Evolutionary conservation across 2,113 vertebrate genomes (phyloP).

Genomic region (Xyliphius kryptos): DNA sequence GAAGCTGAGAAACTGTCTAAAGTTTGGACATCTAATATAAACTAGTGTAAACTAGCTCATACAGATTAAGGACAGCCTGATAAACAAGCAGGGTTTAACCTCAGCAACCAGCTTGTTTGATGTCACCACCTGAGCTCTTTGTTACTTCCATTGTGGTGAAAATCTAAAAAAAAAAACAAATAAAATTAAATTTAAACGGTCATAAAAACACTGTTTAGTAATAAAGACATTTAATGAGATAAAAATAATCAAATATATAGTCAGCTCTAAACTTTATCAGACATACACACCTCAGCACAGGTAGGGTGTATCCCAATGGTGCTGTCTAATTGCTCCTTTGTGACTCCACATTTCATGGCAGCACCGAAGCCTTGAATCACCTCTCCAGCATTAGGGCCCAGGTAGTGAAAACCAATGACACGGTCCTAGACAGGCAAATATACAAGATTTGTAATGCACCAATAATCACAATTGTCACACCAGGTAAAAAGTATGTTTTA

Average conservation of each 20-base stretch:
- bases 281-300: constrained; percentile 81
- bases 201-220: no score
- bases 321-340: constrained; percentile 79
- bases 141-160: constrained; percentile 87
- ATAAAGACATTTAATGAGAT: no score
- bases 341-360: constrained; percentile 90
- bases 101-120: constrained; percentile 86
- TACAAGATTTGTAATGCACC: no score
- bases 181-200: no score
- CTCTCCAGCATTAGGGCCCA: constrained; percentile 93
- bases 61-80: constrained; percentile 50
- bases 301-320: constrained; percentile 96
- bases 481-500: no score
- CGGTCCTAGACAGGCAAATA: constrained; percentile 77
- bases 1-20: not conserved
- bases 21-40: constrained; percentile 1
- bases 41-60: constrained; percentile 28
- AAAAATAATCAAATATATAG: no score
- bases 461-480: no score
- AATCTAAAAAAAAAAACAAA: constrained; percentile 64
- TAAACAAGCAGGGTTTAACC: constrained; percentile 87
- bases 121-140: constrained; percentile 79
- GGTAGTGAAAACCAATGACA: constrained; percentile 87
- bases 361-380: constrained; percentile 88
- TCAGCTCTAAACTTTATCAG: no score